phyloP scores from a whole-genome alignment of 92 coral and sea anemone genomes.

The Phymanthus crucifer region DNA sequence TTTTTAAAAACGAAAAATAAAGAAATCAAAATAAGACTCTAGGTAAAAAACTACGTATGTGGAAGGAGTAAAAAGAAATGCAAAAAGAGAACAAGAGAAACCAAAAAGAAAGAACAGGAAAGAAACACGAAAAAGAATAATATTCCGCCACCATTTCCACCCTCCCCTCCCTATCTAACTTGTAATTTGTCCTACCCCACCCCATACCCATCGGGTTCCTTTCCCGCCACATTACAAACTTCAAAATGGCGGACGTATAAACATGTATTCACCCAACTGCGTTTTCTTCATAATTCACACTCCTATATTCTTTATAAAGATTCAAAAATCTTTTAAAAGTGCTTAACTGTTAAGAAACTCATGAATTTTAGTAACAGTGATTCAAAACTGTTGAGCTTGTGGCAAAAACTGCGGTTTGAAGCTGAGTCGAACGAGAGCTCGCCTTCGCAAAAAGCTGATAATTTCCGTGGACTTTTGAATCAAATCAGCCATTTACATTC shows the following conservation, averaged over 20 bases:
- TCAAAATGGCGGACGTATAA: conserved; percentile 26
- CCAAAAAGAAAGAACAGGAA: too few relatives aligned
- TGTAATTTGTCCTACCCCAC: background rate
- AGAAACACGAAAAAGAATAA: too few relatives aligned
- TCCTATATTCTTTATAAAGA: background rate
- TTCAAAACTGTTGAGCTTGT: conserved; percentile 58
- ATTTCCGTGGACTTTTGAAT: conserved; percentile 63
- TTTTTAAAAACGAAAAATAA: too few relatives aligned
- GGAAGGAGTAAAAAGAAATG: too few relatives aligned
- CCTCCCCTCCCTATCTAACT: background rate
- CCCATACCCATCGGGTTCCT: conserved; percentile 1
- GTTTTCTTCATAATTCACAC: background rate
- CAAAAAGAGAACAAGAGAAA: too few relatives aligned
- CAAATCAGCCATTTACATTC: conserved; percentile 54
- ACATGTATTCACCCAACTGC: background rate
- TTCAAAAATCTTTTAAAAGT: background rate
- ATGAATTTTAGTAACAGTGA: conserved; percentile 67
- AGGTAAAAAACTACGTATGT: too few relatives aligned
- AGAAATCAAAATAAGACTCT: too few relatives aligned
- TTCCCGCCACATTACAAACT: conserved; percentile 35
- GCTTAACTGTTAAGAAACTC: background rate
- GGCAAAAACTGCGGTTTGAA: conserved; percentile 76
- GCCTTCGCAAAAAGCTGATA: conserved; percentile 59
- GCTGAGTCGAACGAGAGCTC: conserved; percentile 50
- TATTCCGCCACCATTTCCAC: too few relatives aligned